A percentile compares a stretch with the other conserved stretches of the same genome.
These are phyloP conservation scores for Leucoptera coffeella DNA, from an alignment of 2,888 invertebrate genomes.

Conservation along the genomic window DNA sequence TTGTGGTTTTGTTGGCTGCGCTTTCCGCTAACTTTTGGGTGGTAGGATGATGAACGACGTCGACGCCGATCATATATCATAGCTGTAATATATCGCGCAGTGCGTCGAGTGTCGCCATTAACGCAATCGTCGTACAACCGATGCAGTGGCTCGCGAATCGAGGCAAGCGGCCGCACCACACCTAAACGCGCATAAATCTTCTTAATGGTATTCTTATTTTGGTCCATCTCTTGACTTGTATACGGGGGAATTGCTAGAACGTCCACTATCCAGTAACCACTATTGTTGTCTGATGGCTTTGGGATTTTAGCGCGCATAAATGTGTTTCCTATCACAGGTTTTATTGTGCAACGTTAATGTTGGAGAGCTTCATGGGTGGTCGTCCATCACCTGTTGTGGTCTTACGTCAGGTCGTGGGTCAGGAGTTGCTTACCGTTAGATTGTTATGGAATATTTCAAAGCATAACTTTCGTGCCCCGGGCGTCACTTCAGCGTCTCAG, in stretches of 20 bases:
- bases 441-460: slow-evolving; percentile 22
- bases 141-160: slow-evolving; percentile 33
- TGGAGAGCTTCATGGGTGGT: slow-evolving; percentile 35
- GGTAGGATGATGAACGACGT: slow-evolving; percentile 50
- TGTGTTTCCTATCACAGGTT: no score
- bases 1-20: slow-evolving; percentile 30
- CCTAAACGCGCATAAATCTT: slow-evolving; percentile 44
- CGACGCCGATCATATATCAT: slow-evolving; percentile 45
- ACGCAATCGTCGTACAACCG: slow-evolving; percentile 42
- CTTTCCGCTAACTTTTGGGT: slow-evolving; percentile 51
- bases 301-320: no score
- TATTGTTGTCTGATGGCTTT: no score
- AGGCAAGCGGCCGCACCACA: slow-evolving; percentile 35
- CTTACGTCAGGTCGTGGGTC: slow-evolving; percentile 28
- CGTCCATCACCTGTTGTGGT: slow-evolving; percentile 22
- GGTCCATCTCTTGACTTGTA: slow-evolving; percentile 29
- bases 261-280: slow-evolving; percentile 13
- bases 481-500: no score
- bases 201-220: slow-evolving; percentile 44
- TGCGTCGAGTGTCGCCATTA: slow-evolving; percentile 51
- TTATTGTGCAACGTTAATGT: no score
- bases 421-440: slow-evolving; percentile 25
- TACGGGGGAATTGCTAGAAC: slow-evolving; percentile 34
- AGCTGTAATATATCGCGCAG: slow-evolving; percentile 42
- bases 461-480: no score